Base-by-base conservation (phyloP, 2,888 invertebrate species). In the Quadriops clusia region DNA sequence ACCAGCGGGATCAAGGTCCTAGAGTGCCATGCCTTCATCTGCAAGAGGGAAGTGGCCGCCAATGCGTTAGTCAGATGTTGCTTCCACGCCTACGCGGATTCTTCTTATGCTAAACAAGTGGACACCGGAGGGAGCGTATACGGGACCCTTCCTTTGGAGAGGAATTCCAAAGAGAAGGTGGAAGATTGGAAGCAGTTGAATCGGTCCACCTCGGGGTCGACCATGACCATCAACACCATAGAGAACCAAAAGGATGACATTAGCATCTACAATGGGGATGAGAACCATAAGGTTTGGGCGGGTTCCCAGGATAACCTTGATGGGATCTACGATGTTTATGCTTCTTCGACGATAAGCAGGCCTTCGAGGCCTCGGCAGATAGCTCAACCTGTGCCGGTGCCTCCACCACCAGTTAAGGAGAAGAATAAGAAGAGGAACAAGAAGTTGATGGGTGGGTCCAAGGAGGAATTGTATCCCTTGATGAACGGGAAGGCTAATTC, bases 1-100 rank as follows among this genome's bases (percentile, higher is more conserved):
- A 95, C 94, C 25, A 84, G 86, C 28, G 97, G 97, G 30, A 94
- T 97, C 47, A 95, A 95, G 64, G 94, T 94, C 33, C 71, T 98
- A 40, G 98, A 98, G 65, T 97, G 97, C 66, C 97, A 98, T 65
- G 93, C 94, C 40, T 97, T 98, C 63, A 90, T 98, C 53, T 93
- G 94, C 64, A 89, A 93, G 48, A 77, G 91, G 34, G 90, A 93
- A 60, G 85, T 90, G 56, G 95, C 97, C 25, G 97, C 97, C 40
- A 91, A 97, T 62, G 95, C 97, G 46, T 72, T 98, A 53, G 95
- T 95, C 41, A 73, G 91, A 48, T 93, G 93, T 63, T 94, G 93
- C 64, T 95, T 95, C 64, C 94, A 94, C 65, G 91, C 94, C 28
- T 95, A 94, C 63, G 93, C 93, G 1, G 94, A 94, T 60, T 89